Evolutionary conservation across 2,888 invertebrate species (phyloP).

Genomic region (Chymomyza procnemis): DNA sequence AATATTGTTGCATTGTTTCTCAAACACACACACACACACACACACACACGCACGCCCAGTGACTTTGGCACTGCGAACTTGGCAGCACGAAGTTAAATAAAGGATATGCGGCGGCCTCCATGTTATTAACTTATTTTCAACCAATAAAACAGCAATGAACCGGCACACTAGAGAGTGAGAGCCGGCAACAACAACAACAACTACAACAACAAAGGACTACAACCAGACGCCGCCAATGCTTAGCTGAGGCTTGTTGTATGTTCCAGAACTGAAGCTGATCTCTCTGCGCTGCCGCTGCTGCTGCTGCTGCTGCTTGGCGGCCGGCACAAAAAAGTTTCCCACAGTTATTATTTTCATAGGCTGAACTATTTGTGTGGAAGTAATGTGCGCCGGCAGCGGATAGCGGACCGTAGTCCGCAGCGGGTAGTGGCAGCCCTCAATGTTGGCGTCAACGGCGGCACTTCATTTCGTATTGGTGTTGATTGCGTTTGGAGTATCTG

Average conservation of each 20-base stretch:
- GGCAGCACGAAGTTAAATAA: conserved; percentile 11
- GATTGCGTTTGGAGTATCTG: conserved; percentile 45
- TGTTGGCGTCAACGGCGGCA: conserved; percentile 53
- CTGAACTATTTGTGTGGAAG: conserved; percentile 62
- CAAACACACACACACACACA: too few species aligned
- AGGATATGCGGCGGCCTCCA: conserved; percentile 51
- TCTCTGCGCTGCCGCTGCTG: not conserved
- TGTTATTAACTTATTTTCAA: conserved; percentile 76
- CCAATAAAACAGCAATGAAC: conserved; percentile 75
- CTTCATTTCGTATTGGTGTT: conserved; percentile 58
- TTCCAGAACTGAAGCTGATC: not conserved
- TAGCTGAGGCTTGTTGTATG: not conserved
- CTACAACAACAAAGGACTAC: not conserved
- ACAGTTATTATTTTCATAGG: conserved; percentile 76
- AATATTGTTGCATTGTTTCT: conserved; percentile 69
- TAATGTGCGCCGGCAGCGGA: conserved; percentile 49
- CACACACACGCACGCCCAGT: too few species aligned
- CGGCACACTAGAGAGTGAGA: conserved; percentile 19
- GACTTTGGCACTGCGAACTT: not conserved
- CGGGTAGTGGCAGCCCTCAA: conserved; percentile 5
- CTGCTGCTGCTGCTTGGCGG: not conserved
- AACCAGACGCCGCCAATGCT: not conserved
- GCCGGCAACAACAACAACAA: not conserved
- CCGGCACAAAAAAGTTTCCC: conserved; percentile 55
- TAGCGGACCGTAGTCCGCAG: conserved; percentile 5